Base-by-base conservation (phyloP, 2,113 vertebrate genomes). In the Nothoprocta pentlandii region DNA sequence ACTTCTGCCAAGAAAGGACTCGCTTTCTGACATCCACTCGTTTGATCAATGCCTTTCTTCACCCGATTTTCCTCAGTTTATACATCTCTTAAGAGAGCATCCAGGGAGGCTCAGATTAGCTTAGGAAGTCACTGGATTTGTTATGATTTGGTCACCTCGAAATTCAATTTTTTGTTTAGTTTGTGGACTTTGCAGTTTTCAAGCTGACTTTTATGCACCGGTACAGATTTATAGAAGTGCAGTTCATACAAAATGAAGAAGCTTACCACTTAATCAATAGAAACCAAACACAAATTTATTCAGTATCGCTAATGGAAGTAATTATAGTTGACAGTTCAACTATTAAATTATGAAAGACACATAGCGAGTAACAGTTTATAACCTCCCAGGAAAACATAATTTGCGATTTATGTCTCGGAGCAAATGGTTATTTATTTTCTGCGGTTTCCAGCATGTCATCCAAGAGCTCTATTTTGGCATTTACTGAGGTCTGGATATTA, bases 201-300 rank as follows among this genome's bases (percentile, higher is more conserved):
- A 79, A 58, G 49, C 49, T 82, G 67, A 81, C 14, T 84, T 93
- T 14, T 51, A 21, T 2, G 1, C 71, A 80, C 56, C 87, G 56
- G 54, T 82, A 79, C 77, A 89, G 87, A 95, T 96, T 94, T 89
- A 94, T 90, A 83, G 39, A 54, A 0, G 0, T 88, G 62, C 36
- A 81, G 53, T 92, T 96, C 44, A 21, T 91, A 74, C 71, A 87
- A 92, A 89, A 82, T 20, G 86, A 91, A 88, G 67, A 56, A 73
- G 58, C 90, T 97, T 94, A 54, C 59, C 87, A 89, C 44, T 88
- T 97, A 94, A 95, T 96, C 94, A 94, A 95, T 91, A 92, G 91
- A 89, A 94, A 87, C 67, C 46, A 92, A 96, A 94, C 90, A 94
- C 80, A 93, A 93, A 95, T 94, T 75, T 93, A 92, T 92, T 93